A percentile compares a stretch with the other conserved stretches of the same genome.
Conservation (phyloP, 2,797 vertebrate species). For the Amniataba percoides region DNA sequence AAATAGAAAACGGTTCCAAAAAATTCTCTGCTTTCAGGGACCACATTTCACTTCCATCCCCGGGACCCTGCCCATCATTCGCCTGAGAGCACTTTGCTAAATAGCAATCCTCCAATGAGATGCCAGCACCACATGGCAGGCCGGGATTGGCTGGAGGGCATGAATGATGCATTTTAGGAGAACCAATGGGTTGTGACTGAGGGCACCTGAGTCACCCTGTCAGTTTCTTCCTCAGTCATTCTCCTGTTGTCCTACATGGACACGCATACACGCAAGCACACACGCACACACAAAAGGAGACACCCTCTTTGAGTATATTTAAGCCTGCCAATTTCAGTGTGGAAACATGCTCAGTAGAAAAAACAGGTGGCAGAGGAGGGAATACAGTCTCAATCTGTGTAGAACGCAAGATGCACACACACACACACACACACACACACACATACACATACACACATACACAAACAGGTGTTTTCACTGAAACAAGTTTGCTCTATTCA, state of each 20-base stretch:
- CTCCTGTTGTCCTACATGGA: conserved; percentile 58
- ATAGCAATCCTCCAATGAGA: conserved; percentile 84
- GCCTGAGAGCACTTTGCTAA: conserved; percentile 85
- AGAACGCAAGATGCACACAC: conserved; percentile 1
- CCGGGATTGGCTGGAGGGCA: conserved; percentile 83
- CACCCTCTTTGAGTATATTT: conserved; percentile 38
- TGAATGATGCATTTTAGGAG: conserved; percentile 80
- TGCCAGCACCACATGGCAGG: conserved; percentile 84
- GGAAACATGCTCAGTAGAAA: conserved; percentile 57
- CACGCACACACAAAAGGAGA: conserved; percentile 21
- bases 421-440: conserved; percentile 6
- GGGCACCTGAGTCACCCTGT: conserved; percentile 81
- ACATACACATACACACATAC: conserved; percentile 6
- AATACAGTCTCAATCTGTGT: conserved; percentile 49
- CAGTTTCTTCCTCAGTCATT: conserved; percentile 77
- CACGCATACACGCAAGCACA: conserved; percentile 6
- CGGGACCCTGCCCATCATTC: conserved; percentile 81
- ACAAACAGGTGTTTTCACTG: not conserved
- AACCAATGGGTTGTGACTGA: conserved; percentile 81
- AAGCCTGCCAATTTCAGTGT: conserved; percentile 51
- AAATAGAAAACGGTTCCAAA: conserved; percentile 46
- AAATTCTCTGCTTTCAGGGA: conserved; percentile 59
- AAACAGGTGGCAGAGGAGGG: conserved; percentile 79
- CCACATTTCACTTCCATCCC: conserved; percentile 66
- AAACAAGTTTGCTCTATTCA: conserved; percentile 11